phyloP scores from a whole-genome alignment of 2,113 vertebrate genomes.

The Orthonyx spaldingii region DNA sequence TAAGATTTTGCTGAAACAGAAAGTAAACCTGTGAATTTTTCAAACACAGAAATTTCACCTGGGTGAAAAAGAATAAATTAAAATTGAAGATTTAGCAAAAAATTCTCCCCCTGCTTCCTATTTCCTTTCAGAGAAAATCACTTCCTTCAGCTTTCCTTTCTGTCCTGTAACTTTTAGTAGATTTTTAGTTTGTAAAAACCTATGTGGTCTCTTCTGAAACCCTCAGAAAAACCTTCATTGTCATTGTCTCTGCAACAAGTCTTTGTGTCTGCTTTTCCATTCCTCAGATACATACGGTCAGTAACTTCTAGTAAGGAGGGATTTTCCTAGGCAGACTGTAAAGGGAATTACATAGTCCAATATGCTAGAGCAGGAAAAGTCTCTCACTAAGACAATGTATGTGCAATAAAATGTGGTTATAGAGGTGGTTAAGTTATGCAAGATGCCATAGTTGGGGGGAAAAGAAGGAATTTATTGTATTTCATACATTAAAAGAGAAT shows the following conservation, averaged over 20 bases:
- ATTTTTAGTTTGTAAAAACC: background rate
- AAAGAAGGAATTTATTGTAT: background rate
- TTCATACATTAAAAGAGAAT: background rate
- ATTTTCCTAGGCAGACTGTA: background rate
- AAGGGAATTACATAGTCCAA: background rate
- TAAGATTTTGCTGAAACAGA: background rate
- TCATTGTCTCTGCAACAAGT: background rate
- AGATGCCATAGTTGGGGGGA: accelerated
- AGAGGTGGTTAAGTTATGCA: background rate
- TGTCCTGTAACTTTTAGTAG: background rate
- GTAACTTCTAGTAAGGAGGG: background rate
- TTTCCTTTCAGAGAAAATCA: background rate
- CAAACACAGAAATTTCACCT: background rate
- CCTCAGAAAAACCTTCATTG: background rate
- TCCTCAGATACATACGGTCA: background rate
- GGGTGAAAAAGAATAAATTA: background rate
- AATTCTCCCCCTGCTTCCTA: background rate
- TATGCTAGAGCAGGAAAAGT: background rate
- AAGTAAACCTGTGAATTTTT: background rate
- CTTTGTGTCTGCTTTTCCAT: background rate
- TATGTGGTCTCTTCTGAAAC: background rate
- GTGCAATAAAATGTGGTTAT: background rate
- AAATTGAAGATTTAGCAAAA: background rate
- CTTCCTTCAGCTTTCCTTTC: background rate
- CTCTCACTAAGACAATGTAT: background rate